phyloP scores from a whole-genome alignment of 2,113 vertebrate genomes.

The Ophiodon elongatus region DNA sequence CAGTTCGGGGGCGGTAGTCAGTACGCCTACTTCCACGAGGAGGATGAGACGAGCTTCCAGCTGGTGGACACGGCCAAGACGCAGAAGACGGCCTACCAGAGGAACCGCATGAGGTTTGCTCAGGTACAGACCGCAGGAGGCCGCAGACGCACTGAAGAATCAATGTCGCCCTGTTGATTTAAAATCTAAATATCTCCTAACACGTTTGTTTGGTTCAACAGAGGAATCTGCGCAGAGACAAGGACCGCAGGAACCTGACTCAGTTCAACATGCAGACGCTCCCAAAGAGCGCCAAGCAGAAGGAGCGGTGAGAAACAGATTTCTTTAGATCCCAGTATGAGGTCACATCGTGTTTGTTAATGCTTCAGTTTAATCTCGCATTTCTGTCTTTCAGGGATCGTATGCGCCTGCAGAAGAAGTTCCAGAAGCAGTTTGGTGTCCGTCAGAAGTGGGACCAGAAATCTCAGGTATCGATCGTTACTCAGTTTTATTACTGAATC shows the following conservation, averaged over 20 bases:
- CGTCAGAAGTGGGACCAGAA: constrained; percentile 99
- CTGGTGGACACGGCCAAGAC: constrained; percentile 97
- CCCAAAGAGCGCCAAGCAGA: constrained; percentile 98
- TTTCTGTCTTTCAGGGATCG: constrained; percentile 88
- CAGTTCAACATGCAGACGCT: constrained; percentile 98
- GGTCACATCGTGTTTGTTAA: too few relatives aligned
- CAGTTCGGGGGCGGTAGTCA: constrained; percentile 98
- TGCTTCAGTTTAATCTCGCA: too few relatives aligned
- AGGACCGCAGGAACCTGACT: constrained; percentile 95
- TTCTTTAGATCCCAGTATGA: too few relatives aligned
- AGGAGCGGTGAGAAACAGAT: constrained; percentile 90
- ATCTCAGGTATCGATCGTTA: constrained; percentile 88
- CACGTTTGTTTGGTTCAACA: constrained; percentile 64
- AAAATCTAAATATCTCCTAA: neutral
- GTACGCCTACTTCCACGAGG: constrained; percentile 98
- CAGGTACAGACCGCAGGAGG: constrained; percentile 84
- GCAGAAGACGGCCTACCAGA: constrained; percentile 98
- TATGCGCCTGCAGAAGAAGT: constrained; percentile 97
- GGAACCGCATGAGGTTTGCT: constrained; percentile 97
- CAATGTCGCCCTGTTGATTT: neutral
- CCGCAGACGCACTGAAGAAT: neutral
- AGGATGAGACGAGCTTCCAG: constrained; percentile 98
- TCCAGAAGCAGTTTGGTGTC: constrained; percentile 99
- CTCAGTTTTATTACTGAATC: neutral
- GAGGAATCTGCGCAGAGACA: constrained; percentile 97